phyloP scores from a whole-genome alignment of 2,797 vertebrate species.

The Heteromormyrus szaboi region DNA sequence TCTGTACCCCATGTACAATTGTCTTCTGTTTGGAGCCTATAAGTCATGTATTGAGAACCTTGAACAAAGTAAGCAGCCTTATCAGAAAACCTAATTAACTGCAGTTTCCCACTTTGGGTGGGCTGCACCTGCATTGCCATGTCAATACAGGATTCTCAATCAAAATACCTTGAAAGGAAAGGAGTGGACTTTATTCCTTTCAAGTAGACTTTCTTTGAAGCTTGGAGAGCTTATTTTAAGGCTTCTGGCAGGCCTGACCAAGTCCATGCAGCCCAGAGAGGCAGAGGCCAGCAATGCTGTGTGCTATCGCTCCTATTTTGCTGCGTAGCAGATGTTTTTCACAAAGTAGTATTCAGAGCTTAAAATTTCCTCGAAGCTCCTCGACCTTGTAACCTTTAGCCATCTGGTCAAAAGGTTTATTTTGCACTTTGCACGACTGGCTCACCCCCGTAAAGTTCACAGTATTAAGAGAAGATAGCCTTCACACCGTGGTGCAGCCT shows the following conservation, averaged over 20 bases:
- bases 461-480: neutral
- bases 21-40: neutral
- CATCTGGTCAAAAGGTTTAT: neutral
- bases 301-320: neutral
- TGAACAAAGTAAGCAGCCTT: neutral
- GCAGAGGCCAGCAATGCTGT: conserved; percentile 13
- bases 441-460: neutral
- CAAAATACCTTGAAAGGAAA: neutral
- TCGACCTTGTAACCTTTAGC: neutral
- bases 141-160: neutral
- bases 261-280: conserved; percentile 36
- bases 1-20: neutral
- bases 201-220: neutral
- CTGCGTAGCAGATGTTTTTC: neutral
- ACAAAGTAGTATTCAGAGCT: neutral
- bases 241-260: conserved; percentile 30
- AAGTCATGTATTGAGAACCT: neutral
- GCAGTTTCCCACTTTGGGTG: neutral
- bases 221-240: conserved; percentile 31
- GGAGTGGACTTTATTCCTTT: conserved; percentile 18
- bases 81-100: neutral
- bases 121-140: neutral
- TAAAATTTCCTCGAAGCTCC: neutral
- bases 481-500: neutral
- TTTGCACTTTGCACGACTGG: neutral